A percentile compares a stretch with the other conserved stretches of the same genome.
Evolutionary conservation across 2,113 vertebrate species (phyloP).

Genomic region (Acanthisitta chloris): DNA sequence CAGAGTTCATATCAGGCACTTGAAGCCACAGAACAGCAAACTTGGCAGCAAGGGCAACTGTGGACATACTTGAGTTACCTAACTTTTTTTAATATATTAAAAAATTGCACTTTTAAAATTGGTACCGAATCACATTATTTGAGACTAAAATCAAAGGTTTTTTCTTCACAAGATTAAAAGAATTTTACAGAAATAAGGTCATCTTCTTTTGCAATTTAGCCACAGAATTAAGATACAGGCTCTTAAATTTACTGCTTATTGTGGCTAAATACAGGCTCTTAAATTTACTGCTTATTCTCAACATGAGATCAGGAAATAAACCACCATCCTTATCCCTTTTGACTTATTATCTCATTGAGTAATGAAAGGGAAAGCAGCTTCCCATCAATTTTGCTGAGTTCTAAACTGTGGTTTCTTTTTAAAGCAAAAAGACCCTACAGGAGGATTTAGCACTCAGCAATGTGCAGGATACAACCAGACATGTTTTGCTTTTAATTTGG

Average conservation of each 20-base stretch:
- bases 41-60: background rate
- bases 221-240: background rate
- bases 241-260: background rate
- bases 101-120: background rate
- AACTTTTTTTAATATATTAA: background rate
- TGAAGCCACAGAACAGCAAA: background rate
- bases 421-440: background rate
- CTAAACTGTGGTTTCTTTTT: background rate
- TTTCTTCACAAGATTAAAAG: background rate
- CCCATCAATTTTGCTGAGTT: background rate
- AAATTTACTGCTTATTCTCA: background rate
- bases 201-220: background rate
- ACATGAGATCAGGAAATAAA: background rate
- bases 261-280: background rate
- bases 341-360: background rate
- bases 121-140: background rate
- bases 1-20: background rate
- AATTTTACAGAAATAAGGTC: background rate
- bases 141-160: background rate
- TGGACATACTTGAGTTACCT: background rate
- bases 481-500: background rate
- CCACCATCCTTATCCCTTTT: background rate
- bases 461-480: background rate
- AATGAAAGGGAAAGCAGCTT: background rate
- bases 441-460: background rate